Base-by-base conservation (phyloP, 2,113 vertebrate genomes). In the Physeter macrocephalus region DNA sequence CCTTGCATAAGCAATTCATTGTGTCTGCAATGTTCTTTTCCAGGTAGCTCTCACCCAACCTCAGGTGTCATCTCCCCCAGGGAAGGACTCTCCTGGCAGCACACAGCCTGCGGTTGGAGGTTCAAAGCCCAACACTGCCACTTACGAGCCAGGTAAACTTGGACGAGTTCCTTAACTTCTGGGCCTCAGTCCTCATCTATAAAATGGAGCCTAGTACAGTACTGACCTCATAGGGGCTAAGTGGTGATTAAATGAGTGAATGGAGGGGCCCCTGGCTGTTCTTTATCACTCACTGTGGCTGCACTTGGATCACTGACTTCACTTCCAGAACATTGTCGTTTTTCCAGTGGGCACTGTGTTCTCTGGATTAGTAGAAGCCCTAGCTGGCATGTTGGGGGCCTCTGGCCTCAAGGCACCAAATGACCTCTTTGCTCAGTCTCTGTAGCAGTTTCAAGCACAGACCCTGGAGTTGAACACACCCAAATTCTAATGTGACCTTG, bases 351-450 rank as follows among this genome's bases (percentile, higher is more conserved):
- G 6, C 36, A 9, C 2, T n/a, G 31, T 18, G 27, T 39, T 36
- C 64, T 88, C 67, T 69, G 74, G n/a, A 6, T 25, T 6, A 29
- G 9, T 17, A 43, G 54, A 59, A 17, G 12, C 88, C 57, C 54
- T 29, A 9, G 9, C 31, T n/a, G 54, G 36, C 4, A 0, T 0
- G 1, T 7, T 2, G 3, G 0, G 10, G 61, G 34, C 49, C 31
- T 49, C 67, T 75, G 69, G 27, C 69, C 61, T 54, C 41, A 12
- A 17, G 39, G 23, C 34, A 77, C 23, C 64, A 31, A 25, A 41
- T 20, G 29, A 41, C 36, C 66, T 5, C 36, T 36, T 74, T 34
- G 10, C 34, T 80, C 14, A 14, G 72, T 14, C 21, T 67, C 36
- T 66, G 17, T 1, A 41, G 31, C 78, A 43, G 39, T 71, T 46